Base-by-base conservation (phyloP, 2,797 vertebrate genomes). In the Alfaro cultratus region DNA sequence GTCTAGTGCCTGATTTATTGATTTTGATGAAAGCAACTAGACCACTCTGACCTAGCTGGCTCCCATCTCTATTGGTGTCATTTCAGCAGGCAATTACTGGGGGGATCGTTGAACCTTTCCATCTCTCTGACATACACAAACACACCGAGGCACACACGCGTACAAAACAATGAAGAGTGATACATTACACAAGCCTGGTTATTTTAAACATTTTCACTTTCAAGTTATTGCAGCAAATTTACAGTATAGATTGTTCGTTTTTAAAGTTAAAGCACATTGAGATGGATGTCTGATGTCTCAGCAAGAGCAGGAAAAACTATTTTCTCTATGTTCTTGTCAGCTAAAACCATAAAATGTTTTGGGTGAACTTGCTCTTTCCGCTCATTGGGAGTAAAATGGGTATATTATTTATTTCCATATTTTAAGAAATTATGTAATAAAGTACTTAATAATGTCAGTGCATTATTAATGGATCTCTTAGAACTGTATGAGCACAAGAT, bases 11-110 rank as follows among this genome's bases (percentile, higher is more conserved):
- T 89, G 87, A 88, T 91, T 88, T 92, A 94, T 94, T 87, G 94
- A 94, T 93, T 94, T 87, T 90, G 89, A 93, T 92, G 73, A 88
- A 91, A 87, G 81, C 80, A 79, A 89, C 87, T 88, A 67, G 87
- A 83, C 88, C 78, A 76, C 75, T 78, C 82, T 86, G 83, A 87
- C 85, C 89, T 75, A 80, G 84, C 79, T 23, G 64, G 39, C 82
- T 88, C 80, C 72, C 68, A 64, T 89, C 82, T 94, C 89, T 85
- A 83, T 74, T 81, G 85, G 88, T 88, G 88, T 89, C 90, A 91
- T 91, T 93, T 86, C 82, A 92, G 81, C 70, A 86, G 79, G 86
- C 87, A 91, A 93, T 94, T 92, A 93, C 85, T 78, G 88, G 64
- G 57, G 57, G 68, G 82, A 88, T 88, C 10, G 86, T 81, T 83